These are phyloP conservation scores for Halcyon senegalensis DNA, from an alignment of 2,113 vertebrate genomes.

Conservation along the genomic window DNA sequence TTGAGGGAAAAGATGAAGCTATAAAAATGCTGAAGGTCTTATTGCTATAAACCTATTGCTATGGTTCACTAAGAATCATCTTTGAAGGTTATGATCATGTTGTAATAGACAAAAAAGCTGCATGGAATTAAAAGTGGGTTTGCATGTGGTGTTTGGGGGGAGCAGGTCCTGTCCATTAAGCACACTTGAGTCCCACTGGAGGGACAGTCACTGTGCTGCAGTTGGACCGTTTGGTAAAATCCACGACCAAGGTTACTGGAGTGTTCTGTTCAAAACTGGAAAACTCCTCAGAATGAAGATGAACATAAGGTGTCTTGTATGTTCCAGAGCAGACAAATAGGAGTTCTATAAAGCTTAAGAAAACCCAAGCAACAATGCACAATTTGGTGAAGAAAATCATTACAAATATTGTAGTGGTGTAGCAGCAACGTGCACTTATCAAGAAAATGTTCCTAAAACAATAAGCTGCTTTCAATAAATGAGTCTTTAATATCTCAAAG, in stretches of 20 bases:
- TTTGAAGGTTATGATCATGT: neutral
- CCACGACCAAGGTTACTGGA: neutral
- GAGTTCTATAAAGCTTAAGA: neutral
- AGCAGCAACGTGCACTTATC: slow-evolving; percentile 24
- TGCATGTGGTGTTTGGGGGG: neutral
- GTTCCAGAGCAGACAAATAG: neutral
- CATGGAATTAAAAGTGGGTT: neutral
- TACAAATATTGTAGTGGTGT: neutral
- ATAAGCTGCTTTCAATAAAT: slow-evolving; percentile 65
- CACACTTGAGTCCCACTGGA: neutral
- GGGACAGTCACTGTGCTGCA: neutral
- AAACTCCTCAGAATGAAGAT: neutral
- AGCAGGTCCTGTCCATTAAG: neutral
- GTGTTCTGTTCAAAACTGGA: neutral
- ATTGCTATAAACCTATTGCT: neutral
- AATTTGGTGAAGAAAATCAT: slow-evolving; percentile 29
- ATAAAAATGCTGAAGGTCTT: neutral
- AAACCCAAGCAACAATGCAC: neutral
- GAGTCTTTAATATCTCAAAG: slow-evolving; percentile 71
- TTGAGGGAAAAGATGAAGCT: neutral
- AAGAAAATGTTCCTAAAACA: slow-evolving; percentile 67
- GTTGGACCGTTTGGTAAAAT: neutral
- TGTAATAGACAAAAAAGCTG: neutral
- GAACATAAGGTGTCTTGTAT: neutral
- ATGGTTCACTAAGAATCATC: neutral